Base-by-base conservation (phyloP, 1,140 invertebrate genomes). In the Polyergus mexicanus region DNA sequence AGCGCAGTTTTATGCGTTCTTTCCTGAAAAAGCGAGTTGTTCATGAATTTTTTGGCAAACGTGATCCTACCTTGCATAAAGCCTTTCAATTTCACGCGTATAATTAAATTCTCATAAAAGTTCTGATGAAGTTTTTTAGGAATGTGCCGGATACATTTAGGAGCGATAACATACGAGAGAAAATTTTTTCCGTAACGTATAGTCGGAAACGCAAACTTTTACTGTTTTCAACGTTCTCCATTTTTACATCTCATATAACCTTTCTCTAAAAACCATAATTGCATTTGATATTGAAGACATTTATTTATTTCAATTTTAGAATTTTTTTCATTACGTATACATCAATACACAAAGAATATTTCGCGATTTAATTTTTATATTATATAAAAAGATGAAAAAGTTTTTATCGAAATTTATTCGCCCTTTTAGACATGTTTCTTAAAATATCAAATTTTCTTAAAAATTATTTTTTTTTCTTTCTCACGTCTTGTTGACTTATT, bases 101-200 rank as follows among this genome's bases (percentile, higher is more conserved):
- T 80, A 51, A 80, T 83, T 83, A 83, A 83, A 83, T 83, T 83
- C 78, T 83, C 78, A 54, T 44, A 83, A 83, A 83, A 83, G 32
- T 83, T 83, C 78, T 69, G 78, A 60, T 58, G 28, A 83, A 83
- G 68, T 83, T 72, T 83, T 83, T 83, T 83, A 83, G 78, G 56
- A 74, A 83, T 72, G 78, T 63, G 78, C 68, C 51, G 38, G 66
- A 60, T 81, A 81, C 38, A 72, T 83, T 83, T 72, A 83, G 68
- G 38, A 47, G 68, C 54, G 66, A 74, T 83, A 83, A 72, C 25
- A 41, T 83, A 44, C n/a, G 68, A 60, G 78, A 74, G 68, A 74
- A 83, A 74, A 83, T 74, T 83, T 83, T 81, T 83, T 72, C 66
- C 38, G 22, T 54, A 1, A 22, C 22, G 68, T 25, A 44, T 74